Base-by-base conservation (phyloP, 2,888 invertebrate genomes). In the Andrena chrysosceles region DNA sequence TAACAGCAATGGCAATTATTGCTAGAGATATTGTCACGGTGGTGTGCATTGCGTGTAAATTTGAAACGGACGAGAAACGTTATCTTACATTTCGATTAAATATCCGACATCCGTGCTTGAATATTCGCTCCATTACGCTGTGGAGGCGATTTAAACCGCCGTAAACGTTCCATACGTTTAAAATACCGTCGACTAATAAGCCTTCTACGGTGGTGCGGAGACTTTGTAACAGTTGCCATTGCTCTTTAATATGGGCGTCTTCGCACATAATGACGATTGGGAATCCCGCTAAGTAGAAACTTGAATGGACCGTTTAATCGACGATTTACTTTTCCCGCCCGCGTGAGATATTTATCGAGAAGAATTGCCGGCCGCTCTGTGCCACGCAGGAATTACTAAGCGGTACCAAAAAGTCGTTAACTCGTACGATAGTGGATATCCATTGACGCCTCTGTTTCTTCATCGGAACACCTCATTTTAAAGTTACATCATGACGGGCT, bases 101-200 rank as follows among this genome's bases (percentile, higher is more conserved):
- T 68, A 94, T 92, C 86, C 94, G 93, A 89, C 94, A 95, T n/a
- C 95, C 95, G 89, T 96, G 95, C 88, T 94, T 95, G 90, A 96
- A 95, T 89, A 96, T 95, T 87, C 94, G 95, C 84, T 95, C 95
- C 83, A 95, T 92, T 54, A 95, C 94, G 87, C 93, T 94, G 89
- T 95, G 95, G 33, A 96, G 92, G 76, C 95, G 92, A 89, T 95
- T 95, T 29, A 96, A 91, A 16, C 95, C 95, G 29, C 95, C 96
- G 85, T 95, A 95, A 83, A 96, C 94, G 80, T 95, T 94, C 95
- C 95, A 96, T n/a, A 95, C 95, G 91, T 95, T 95, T 52, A 95
- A 94, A 56, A 95, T 94, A 88, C 95, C 95, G 79, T 95, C 95
- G 64, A 94, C 94, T 71, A 96, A 90, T 77, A 96, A 93, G 42